phyloP scores from a whole-genome alignment of 2,113 vertebrate species.

The Chascanopsetta lugubris region DNA sequence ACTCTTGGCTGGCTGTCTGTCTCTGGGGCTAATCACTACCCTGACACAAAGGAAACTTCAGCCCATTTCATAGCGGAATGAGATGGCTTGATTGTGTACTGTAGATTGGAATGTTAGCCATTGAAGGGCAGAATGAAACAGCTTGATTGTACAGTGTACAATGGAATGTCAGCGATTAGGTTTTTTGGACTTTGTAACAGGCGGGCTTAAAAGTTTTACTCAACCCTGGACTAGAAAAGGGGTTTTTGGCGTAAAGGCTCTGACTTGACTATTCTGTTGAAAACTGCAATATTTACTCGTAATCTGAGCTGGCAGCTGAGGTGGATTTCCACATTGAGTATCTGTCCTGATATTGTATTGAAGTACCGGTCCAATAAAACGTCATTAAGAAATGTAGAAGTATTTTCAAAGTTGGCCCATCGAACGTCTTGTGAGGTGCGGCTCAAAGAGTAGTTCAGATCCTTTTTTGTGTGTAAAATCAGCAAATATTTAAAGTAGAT shows the following conservation, averaged over 20 bases:
- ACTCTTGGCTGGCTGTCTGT: constrained; percentile 65
- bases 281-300: not conserved
- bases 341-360: too few species aligned
- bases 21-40: constrained; percentile 47
- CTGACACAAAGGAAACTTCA: constrained; percentile 60
- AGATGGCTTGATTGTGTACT: constrained; percentile 56
- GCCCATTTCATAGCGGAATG: constrained; percentile 39
- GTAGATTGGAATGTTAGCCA: constrained; percentile 50
- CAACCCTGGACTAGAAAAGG: not conserved
- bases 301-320: not conserved
- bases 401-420: too few species aligned
- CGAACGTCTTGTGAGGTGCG: too few species aligned
- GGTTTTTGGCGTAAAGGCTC: not conserved
- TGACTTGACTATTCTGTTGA: not conserved
- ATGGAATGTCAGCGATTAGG: constrained; percentile 45
- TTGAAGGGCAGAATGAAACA: constrained; percentile 37
- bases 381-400: too few species aligned
- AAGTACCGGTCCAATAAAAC: too few species aligned
- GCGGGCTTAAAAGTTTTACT: not conserved
- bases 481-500: too few species aligned
- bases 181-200: constrained; percentile 19
- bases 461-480: too few species aligned
- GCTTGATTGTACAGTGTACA: constrained; percentile 25
- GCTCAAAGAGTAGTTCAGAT: too few species aligned
- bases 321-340: too few species aligned